Evolutionary conservation across 2,888 invertebrate genomes (phyloP).

Genomic region (Seira musarum): DNA sequence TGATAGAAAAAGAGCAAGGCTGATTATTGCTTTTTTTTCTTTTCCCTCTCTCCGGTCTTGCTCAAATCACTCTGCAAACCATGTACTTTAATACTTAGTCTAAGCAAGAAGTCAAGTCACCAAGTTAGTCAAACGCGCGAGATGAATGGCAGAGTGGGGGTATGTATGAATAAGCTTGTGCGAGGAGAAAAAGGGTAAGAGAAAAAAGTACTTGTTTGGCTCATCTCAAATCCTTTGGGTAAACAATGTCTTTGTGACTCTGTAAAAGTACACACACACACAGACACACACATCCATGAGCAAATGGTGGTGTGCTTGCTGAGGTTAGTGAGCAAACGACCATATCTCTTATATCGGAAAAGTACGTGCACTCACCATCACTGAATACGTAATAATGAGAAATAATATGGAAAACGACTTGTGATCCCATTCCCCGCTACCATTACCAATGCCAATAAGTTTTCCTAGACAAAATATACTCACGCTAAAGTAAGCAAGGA

Average conservation of each 20-base stretch:
- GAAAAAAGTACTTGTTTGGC: conserved; percentile 50
- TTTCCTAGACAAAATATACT: too few species aligned
- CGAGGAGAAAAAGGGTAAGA: conserved; percentile 25
- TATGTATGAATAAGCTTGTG: conserved; percentile 3
- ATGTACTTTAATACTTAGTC: conserved; percentile 39
- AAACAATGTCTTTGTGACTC: conserved; percentile 42
- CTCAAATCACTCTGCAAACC: conserved; percentile 41
- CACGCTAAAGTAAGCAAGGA: too few species aligned
- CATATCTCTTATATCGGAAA: not conserved
- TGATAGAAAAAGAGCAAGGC: conserved; percentile 35
- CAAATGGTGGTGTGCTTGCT: not conserved
- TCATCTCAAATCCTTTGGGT: conserved; percentile 59
- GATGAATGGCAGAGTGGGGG: conserved; percentile 38
- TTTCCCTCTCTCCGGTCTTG: conserved; percentile 10
- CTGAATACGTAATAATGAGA: conserved; percentile 4
- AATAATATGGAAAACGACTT: not conserved
- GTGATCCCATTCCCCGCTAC: not conserved
- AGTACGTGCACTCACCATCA: not conserved
- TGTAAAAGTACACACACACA: conserved; percentile 19
- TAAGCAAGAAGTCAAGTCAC: conserved; percentile 37
- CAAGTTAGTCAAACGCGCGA: conserved; percentile 36
- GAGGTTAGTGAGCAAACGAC: not conserved
- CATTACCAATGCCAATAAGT: too few species aligned
- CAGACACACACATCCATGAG: conserved; percentile 1
- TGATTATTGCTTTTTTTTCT: conserved; percentile 51